These are phyloP conservation scores for Globodera rostochiensis DNA, from an alignment of 1,140 invertebrate species.

Conservation along the genomic window DNA sequence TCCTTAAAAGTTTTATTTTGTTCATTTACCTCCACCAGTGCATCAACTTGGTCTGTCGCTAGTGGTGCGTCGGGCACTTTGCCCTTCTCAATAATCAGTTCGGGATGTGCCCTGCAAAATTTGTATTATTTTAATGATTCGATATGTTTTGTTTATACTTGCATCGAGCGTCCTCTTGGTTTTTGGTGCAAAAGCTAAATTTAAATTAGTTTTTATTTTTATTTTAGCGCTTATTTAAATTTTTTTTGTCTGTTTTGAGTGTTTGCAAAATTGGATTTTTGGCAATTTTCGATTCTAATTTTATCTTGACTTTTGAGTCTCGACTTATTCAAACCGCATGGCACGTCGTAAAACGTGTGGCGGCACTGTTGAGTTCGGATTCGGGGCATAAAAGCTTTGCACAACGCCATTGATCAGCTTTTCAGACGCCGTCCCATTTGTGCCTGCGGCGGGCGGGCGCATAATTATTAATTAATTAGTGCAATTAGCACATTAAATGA, in stretches of 20 bases:
- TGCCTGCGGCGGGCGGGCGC: neutral
- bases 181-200: neutral
- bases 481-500: too few species aligned
- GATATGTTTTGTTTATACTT: neutral
- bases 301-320: too few species aligned
- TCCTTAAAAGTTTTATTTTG: too few species aligned
- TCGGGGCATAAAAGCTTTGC: neutral
- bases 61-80: conserved; percentile 2
- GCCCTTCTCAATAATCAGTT: conserved; percentile 6
- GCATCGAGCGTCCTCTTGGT: neutral
- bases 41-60: neutral
- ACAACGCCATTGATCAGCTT: neutral
- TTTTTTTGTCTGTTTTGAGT: too few species aligned
- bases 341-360: neutral
- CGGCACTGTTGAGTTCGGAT: neutral
- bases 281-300: too few species aligned
- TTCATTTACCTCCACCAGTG: conserved; percentile 1
- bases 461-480: neutral
- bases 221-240: too few species aligned
- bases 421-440: neutral
- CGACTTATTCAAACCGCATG: neutral
- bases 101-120: neutral
- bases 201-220: too few species aligned
- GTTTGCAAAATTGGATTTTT: too few species aligned
- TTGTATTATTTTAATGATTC: neutral